A percentile compares a stretch with the other conserved stretches of the same genome.
Conservation (phyloP, 2,888 invertebrate species). For the Macrophya alboannulata region DNA sequence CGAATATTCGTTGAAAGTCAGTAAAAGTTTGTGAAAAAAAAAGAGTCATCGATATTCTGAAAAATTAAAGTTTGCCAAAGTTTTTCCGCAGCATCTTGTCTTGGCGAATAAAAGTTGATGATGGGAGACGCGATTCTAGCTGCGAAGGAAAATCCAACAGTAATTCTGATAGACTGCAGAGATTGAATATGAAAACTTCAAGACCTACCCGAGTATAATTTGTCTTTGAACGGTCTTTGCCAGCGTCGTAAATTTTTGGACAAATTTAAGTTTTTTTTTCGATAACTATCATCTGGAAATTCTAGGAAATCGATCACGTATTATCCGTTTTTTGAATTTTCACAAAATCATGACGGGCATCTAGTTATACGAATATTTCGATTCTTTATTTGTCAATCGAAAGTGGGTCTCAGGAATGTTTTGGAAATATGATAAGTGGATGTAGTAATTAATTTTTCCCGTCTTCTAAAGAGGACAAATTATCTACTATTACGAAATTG, state of each 20-base stretch:
- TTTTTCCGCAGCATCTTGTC: too few relatives aligned
- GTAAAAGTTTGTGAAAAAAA: constrained; percentile 8
- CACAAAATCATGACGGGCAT: background rate
- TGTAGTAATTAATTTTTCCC: constrained; percentile 36
- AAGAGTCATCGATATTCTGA: background rate
- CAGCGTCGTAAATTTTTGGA: background rate
- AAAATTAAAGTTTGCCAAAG: background rate
- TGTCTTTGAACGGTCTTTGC: background rate
- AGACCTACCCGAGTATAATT: background rate
- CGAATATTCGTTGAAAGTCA: background rate
- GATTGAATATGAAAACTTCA: background rate
- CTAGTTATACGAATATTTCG: background rate
- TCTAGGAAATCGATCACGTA: background rate
- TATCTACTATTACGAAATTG: constrained; percentile 29
- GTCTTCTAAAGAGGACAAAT: background rate
- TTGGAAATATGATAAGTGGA: constrained; percentile 3
- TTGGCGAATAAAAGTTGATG: too few relatives aligned
- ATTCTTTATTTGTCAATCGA: background rate
- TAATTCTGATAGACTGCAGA: background rate
- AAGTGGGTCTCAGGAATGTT: background rate
- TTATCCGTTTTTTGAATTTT: background rate
- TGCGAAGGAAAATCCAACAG: too few relatives aligned
- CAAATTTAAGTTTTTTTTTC: background rate
- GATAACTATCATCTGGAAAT: too few relatives aligned
- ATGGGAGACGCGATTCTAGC: background rate